Conservation (phyloP, 2,888 invertebrate genomes). For the Andrena camellia region DNA sequence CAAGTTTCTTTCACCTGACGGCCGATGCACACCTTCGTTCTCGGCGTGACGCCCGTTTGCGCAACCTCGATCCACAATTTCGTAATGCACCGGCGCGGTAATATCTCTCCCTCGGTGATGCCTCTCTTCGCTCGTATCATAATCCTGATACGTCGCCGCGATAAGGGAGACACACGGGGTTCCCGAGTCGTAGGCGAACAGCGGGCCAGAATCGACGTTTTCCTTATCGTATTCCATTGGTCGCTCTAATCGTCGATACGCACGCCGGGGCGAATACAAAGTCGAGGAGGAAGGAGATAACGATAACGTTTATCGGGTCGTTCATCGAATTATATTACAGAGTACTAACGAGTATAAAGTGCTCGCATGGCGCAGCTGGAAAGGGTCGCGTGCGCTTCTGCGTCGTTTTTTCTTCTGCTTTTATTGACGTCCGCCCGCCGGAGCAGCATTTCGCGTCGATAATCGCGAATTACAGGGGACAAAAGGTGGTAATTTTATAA, state of each 20-base stretch:
- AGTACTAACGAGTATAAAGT: not conserved
- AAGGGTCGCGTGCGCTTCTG: not conserved
- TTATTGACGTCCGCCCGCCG: not conserved
- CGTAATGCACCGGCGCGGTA: constrained; percentile 41
- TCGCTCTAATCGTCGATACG: not conserved
- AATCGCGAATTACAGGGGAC: not conserved
- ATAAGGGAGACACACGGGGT: constrained; percentile 11
- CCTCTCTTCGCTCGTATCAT: constrained; percentile 12
- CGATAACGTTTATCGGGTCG: not conserved
- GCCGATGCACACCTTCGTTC: constrained; percentile 12
- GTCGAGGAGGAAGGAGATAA: not conserved
- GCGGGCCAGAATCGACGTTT: not conserved
- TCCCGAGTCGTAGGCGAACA: not conserved
- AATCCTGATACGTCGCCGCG: not conserved
- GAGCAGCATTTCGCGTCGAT: not conserved
- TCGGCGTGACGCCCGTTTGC: constrained; percentile 50
- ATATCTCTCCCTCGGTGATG: constrained; percentile 33
- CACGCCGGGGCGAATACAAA: not conserved
- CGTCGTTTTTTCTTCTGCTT: constrained; percentile 1
- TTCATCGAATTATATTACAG: not conserved
- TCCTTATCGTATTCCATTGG: not conserved
- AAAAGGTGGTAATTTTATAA: not conserved
- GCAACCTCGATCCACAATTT: constrained; percentile 56
- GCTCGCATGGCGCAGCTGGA: not conserved
- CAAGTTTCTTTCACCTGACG: not conserved